Evolutionary conservation across 2,113 vertebrate genomes (phyloP), one percentile per base, ranked within the genome.

Genomic region (Austrofundulus limnaeus): DNA sequence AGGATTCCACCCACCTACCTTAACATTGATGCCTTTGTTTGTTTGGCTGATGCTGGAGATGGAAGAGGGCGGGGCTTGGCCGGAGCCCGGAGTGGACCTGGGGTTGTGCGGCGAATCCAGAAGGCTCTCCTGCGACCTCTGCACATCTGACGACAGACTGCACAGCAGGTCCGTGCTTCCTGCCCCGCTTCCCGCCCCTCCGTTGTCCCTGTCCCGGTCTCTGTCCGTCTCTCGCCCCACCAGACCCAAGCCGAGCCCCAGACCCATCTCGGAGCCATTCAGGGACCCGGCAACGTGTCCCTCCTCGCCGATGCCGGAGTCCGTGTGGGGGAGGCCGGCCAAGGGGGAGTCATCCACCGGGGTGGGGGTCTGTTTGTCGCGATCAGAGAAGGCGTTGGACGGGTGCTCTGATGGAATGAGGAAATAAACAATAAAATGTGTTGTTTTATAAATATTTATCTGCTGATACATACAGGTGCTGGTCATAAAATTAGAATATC

Each of bases 21-120:
- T 98, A 47, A 99, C 96, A 55, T 98, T 99, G 85, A 99, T 98
- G 87, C 97, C 96, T 92, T 98, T 98, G 84, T 93, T 96, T 65
- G 91, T 84, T 85, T 99, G 97, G 85, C 95, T 98, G 83, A 98
- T 97, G 87, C 96, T 98, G 63, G 96, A 96, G 91, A 98, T 96
- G 0, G 97, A 98, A 0, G 95, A 92, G 9, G 96, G 92, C 0
- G 95, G 94, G 39, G 95, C 98, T 79, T 96, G 75, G 45, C 73
- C 77, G 12, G 64, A 67, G 92, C 81, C 78, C 47, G 81, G 61
- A 66, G 39, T 62, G 61, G 80, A 82, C 52, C 78, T 21, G 11
- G 87, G 88, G 67, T 89, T 87, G 65, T 88, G 89, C 5, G 96
- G 95, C 25, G 94, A 94, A 81, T 99, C 97, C 0, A 95, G 90